Percentiles rank a stretch among this genome's conserved stretches.
phyloP scores from a whole-genome alignment of 2,113 vertebrate species.

The Tenrec ecaudatus region DNA sequence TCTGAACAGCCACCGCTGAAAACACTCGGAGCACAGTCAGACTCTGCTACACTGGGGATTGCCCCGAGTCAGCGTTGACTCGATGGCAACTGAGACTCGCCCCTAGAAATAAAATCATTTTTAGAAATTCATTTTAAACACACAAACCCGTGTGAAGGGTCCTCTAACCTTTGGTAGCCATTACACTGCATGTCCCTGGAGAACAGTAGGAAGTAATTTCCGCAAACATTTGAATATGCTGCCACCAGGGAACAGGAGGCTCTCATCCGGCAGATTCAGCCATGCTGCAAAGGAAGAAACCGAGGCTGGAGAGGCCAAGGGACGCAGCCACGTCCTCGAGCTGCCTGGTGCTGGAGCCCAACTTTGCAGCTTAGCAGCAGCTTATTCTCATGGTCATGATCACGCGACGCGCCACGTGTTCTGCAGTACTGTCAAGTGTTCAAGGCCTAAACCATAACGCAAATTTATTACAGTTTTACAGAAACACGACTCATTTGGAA shows the following conservation, averaged over 20 bases:
- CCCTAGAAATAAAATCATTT: constrained; percentile 46
- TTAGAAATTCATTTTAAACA: background rate
- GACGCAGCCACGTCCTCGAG: background rate
- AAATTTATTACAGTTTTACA: background rate
- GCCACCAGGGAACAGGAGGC: background rate
- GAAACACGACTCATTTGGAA: background rate
- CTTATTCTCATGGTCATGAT: background rate
- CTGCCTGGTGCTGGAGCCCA: background rate
- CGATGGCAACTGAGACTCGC: background rate
- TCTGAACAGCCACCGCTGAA: background rate
- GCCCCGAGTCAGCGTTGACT: too few relatives aligned
- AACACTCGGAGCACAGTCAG: background rate
- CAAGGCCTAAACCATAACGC: background rate
- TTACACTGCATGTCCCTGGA: background rate
- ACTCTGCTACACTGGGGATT: background rate
- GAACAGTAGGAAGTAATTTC: background rate
- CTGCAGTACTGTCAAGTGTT: background rate
- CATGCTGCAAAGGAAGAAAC: background rate
- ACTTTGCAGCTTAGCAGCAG: background rate
- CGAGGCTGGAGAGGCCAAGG: background rate
- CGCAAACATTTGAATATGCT: background rate
- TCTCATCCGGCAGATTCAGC: background rate
- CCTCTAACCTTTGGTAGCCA: background rate
- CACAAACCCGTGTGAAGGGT: background rate
- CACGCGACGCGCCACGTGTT: background rate